These are phyloP conservation scores for Cotesia congregata DNA, from an alignment of 2,888 invertebrate genomes.

Conservation along the genomic window DNA sequence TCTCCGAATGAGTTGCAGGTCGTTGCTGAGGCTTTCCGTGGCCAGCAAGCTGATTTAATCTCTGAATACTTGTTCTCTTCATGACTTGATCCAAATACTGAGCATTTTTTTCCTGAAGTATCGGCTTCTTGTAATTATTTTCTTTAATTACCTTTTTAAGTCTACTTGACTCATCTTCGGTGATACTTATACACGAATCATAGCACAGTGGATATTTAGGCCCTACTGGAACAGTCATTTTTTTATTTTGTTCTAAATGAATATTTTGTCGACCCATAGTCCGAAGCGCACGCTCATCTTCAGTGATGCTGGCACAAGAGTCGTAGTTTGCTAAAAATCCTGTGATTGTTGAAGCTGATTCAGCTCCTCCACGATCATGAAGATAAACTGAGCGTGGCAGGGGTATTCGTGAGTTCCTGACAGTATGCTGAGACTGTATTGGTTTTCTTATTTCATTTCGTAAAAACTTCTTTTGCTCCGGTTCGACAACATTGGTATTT, in stretches of 20 bases:
- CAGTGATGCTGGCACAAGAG: constrained; percentile 53
- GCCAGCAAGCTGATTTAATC: not conserved
- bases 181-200: constrained; percentile 55
- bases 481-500: not conserved
- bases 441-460: no score
- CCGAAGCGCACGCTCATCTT: constrained; percentile 45
- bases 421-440: no score
- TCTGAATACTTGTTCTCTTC: constrained; percentile 17
- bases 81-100: constrained; percentile 8
- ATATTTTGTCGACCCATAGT: not conserved
- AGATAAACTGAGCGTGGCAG: not conserved
- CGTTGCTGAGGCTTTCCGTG: not conserved
- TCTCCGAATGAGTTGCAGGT: not conserved
- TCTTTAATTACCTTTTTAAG: not conserved
- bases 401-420: not conserved
- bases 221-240: not conserved
- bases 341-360: constrained; percentile 18
- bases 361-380: not conserved
- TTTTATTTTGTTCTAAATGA: constrained; percentile 17
- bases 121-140: not conserved
- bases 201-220: constrained; percentile 30
- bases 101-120: constrained; percentile 31
- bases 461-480: not conserved
- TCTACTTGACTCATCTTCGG: constrained; percentile 49
- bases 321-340: constrained; percentile 42